Conservation (phyloP, 2,113 vertebrate species). For the Gallinago jamesoni region DNA sequence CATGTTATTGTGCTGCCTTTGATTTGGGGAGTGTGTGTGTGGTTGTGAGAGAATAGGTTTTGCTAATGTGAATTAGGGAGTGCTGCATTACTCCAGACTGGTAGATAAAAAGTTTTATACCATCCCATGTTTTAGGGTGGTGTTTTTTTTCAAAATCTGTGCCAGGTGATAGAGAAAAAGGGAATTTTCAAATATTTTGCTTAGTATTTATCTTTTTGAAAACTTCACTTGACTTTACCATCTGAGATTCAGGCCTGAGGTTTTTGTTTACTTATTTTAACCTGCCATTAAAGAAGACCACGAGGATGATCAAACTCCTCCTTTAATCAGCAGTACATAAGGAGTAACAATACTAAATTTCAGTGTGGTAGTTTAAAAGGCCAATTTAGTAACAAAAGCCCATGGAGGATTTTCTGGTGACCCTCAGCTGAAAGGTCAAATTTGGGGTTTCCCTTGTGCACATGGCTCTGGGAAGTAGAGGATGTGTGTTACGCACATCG, state of each 20-base stretch:
- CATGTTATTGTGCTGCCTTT: background rate
- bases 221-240: background rate
- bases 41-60: background rate
- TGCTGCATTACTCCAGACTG: background rate
- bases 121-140: background rate
- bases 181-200: background rate
- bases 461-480: background rate
- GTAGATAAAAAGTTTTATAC: background rate
- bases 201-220: background rate
- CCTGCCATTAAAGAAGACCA: background rate
- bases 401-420: background rate
- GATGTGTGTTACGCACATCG: rapidly evolving
- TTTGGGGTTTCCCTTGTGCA: background rate
- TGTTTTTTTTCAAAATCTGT: background rate
- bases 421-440: background rate
- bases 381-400: background rate
- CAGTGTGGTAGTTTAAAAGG: background rate
- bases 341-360: background rate
- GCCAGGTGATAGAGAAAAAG: background rate
- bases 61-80: background rate
- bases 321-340: background rate
- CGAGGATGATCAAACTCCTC: background rate
- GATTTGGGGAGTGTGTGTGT: background rate
- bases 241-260: background rate
- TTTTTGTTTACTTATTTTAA: background rate